A percentile compares a stretch with the other conserved stretches of the same genome.
Conservation (phyloP, 2,797 vertebrate species). For the Alosa sapidissima region DNA sequence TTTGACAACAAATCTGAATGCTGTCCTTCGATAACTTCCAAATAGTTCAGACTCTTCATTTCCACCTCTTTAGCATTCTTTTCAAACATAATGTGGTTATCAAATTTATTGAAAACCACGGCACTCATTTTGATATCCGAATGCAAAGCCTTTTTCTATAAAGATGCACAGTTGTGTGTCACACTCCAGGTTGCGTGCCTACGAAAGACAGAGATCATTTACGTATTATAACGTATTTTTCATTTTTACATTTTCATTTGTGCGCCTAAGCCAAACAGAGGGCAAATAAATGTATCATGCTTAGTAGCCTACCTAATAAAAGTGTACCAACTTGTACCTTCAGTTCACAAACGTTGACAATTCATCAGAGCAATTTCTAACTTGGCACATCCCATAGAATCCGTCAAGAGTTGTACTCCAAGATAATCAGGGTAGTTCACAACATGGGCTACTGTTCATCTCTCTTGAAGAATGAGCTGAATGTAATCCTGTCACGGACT, state of each 20-base stretch:
- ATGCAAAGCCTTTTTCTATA: not conserved
- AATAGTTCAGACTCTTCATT: constrained; percentile 75
- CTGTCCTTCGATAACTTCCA: constrained; percentile 78
- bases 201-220: not conserved
- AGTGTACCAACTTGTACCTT: constrained; percentile 47
- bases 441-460: not conserved
- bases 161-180: not conserved
- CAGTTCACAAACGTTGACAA: constrained; percentile 2
- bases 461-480: constrained; percentile 16
- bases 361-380: not conserved
- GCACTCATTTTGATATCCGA: constrained; percentile 73
- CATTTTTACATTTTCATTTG: not conserved
- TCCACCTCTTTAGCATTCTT: constrained; percentile 72
- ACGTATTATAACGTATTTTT: not conserved
- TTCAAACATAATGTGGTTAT: constrained; percentile 79
- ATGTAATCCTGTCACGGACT: constrained; percentile 21
- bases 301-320: constrained; percentile 26
- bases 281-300: not conserved
- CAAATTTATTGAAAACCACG: constrained; percentile 82
- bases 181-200: constrained; percentile 13
- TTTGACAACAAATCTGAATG: constrained; percentile 78
- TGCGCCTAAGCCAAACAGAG: not conserved
- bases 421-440: constrained; percentile 10
- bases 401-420: not conserved
- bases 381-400: not conserved